Evolutionary conservation across 2,888 invertebrate species (phyloP).

Genomic region (Hipparchia sbordonii): DNA sequence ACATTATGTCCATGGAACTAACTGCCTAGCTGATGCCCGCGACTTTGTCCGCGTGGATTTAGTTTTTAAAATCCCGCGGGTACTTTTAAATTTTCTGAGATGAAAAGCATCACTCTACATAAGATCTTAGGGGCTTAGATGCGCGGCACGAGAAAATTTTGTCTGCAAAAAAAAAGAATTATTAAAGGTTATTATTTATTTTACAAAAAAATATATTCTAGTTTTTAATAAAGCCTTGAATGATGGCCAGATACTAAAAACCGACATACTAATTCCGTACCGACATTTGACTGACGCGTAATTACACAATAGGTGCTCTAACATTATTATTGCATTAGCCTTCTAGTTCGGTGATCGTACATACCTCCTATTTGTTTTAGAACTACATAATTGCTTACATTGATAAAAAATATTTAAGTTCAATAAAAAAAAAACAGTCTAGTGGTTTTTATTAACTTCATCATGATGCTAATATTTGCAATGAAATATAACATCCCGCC

Average conservation of each 20-base stretch:
- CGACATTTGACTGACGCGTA: constrained; percentile 1
- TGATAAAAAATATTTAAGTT: no score
- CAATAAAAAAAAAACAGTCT: no score
- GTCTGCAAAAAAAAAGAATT: not conserved
- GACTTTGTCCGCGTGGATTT: no score
- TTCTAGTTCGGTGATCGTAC: no score
- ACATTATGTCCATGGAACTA: no score
- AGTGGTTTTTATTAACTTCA: no score
- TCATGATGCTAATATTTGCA: no score
- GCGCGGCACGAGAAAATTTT: not conserved
- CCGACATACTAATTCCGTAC: not conserved
- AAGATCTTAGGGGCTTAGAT: no score
- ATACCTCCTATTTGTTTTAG: no score
- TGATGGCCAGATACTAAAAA: constrained; percentile 5
- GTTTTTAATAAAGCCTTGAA: not conserved
- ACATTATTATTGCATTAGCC: not conserved
- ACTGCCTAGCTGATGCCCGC: no score
- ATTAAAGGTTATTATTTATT: not conserved
- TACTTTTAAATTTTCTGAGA: not conserved
- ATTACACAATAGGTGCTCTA: constrained; percentile 1
- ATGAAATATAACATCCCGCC: no score
- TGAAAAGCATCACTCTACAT: not conserved
- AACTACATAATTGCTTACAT: no score
- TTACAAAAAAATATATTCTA: not conserved
- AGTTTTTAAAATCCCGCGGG: not conserved